Conservation (phyloP, 2,797 vertebrate species). For the Tarsius wallacei region DNA sequence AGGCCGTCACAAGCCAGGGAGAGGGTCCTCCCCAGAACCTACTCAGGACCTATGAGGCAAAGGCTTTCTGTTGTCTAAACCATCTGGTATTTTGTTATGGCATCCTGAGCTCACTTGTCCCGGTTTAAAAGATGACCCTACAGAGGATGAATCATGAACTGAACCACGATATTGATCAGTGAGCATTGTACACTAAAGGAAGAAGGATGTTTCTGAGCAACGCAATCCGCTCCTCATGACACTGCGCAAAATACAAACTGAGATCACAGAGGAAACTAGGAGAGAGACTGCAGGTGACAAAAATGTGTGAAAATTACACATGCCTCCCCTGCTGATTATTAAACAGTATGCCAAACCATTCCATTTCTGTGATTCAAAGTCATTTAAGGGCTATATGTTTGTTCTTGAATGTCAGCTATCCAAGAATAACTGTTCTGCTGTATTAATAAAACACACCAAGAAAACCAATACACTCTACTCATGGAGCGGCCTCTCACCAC, state of each 20-base stretch:
- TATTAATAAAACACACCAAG: constrained; percentile 34
- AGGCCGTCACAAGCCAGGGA: not conserved
- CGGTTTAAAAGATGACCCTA: not conserved
- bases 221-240: not conserved
- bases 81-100: not conserved
- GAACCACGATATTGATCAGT: not conserved
- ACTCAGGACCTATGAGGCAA: not conserved
- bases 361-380: constrained; percentile 53
- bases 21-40: not conserved
- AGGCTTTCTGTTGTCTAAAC: not conserved
- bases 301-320: constrained; percentile 36
- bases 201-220: constrained; percentile 17
- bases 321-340: not conserved
- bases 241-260: constrained; percentile 46
- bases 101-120: not conserved
- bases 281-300: constrained; percentile 17
- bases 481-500: not conserved
- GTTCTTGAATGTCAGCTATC: constrained; percentile 32
- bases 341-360: not conserved
- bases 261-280: not conserved
- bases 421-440: constrained; percentile 60
- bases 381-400: not conserved
- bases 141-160: constrained; percentile 7
- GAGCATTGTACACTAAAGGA: not conserved
- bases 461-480: constrained; percentile 25